Percentiles rank a stretch among this genome's conserved stretches.
Evolutionary conservation across 2,888 invertebrate species (phyloP).

Genomic region (Apomyelois bistriatella): DNA sequence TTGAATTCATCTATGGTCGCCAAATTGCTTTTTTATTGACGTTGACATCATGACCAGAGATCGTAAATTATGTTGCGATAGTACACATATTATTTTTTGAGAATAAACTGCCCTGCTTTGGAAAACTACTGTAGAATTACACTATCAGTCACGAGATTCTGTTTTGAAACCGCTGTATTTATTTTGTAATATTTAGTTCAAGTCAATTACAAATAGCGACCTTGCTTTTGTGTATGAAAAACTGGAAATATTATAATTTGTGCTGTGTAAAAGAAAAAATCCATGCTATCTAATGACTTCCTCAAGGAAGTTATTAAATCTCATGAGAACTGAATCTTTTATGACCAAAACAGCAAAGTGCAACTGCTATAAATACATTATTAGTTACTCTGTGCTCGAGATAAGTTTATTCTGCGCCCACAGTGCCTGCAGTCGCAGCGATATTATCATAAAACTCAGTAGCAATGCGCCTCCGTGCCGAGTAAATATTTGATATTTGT

Average conservation of each 20-base stretch:
- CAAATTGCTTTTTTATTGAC: constrained; percentile 10
- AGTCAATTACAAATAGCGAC: neutral
- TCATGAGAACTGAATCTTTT: neutral
- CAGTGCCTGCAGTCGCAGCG: neutral
- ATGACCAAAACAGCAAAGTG: neutral
- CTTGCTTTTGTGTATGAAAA: neutral
- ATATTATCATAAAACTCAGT: constrained; percentile 9
- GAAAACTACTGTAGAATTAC: neutral
- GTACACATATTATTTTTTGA: neutral
- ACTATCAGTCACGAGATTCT: neutral
- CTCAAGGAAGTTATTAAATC: neutral
- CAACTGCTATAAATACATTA: neutral
- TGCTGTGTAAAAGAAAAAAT: no score
- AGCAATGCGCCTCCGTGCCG: constrained; percentile 1
- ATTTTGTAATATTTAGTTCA: neutral
- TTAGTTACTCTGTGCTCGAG: neutral
- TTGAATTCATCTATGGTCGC: constrained; percentile 2
- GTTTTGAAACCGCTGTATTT: constrained; percentile 1
- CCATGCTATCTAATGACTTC: no score
- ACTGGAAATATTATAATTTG: neutral
- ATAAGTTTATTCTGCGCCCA: neutral
- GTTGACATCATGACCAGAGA: neutral
- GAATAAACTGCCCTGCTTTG: neutral
- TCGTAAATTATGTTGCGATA: neutral
- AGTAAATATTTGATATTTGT: constrained; percentile 7